Base-by-base conservation (phyloP, 1,140 invertebrate genomes). In the Pseudomyrmex gracilis region DNA sequence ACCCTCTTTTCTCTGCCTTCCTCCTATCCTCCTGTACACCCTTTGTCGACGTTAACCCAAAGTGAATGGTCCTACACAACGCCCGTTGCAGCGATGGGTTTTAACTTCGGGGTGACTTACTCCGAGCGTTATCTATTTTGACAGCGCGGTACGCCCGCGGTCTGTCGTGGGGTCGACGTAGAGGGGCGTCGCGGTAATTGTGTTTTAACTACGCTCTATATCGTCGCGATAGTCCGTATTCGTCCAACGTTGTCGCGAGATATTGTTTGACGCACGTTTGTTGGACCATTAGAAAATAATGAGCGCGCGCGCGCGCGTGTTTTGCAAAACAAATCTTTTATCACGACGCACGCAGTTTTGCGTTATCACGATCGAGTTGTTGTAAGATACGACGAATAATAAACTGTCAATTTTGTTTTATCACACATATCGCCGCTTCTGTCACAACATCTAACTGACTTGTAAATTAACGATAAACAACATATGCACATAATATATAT, bases 91-190 rank as follows among this genome's bases (percentile, higher is more conserved):
- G 85, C 92, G 90, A 90, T 91, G 90, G 89, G 89, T 94, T 93
- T 94, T 93, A 94, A 94, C 93, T 93, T 92, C 85, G 90, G 89
- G 90, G 92, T 92, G 92, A 94, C 93, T 93, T 94, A 93, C 90
- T 91, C 90, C 84, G 90, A 91, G 88, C 93, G 93, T 94, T 94
- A 94, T 94, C 93, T 94, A 94, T 94, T 94, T 94, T 94, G 93
- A 94, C 93, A 94, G 92, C 91, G 91, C 89, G 93, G 91, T 93
- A 90, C 91, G 91, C 87, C 87, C 90, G 93, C 87, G 93, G 93
- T 94, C 92, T 93, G 92, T 92, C 90, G 85, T 89, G 89, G 71
- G 90, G 88, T 88, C 74, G 82, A 77, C 55, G 85, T 80, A 87
- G 85, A 85, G 87, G 76, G 89, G 64, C 87, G 83, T 88, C 80